Base-by-base conservation (phyloP, 2,113 vertebrate species). In the Fregata magnificens region DNA sequence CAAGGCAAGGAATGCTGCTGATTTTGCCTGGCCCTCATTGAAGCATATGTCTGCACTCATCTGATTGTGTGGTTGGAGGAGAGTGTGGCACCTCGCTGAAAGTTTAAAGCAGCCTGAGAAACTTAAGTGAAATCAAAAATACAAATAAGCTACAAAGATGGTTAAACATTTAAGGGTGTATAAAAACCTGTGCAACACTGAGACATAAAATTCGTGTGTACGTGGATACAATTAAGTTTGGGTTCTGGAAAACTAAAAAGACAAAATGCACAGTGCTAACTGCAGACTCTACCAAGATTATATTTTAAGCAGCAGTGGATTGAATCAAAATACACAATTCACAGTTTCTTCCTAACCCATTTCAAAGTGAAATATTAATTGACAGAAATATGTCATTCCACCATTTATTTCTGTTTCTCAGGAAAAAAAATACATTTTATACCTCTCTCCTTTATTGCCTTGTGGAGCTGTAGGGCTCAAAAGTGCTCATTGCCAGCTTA, bases 301-400 rank as follows among this genome's bases (percentile, higher is more conserved):
- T 92, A 96, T 94, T 96, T 94, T 77, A 84, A 95, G 72, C 49
- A 63, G 55, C 45, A 76, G 66, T 63, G 72, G 55, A 77, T 71
- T 94, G 69, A 94, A 70, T 85, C 83, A 76, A 94, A 94, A 93
- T 94, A 94, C 76, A 91, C 56, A 88, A 65, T 78, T 87, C 95
- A 89, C 93, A 62, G 47, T 94, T 95, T 76, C 83, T 71, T 92
- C 86, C 90, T 93, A 96, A 94, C 87, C 80, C 80, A 85, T 94
- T 97, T 95, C 92, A 95, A 97, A 94, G 86, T 91, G 86, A 97
- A 97, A 96, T 95, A 93, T 92, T 92, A 97, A 97, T 93, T 88
- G 94, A 92, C 52, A 88, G 59, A 95, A 93, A 49, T 82, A 84
- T 79, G 97, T 79, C 71, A 63, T 63, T 89, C 73, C 44, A 80